These are phyloP conservation scores for Hetaerina americana DNA, from an alignment of 1,140 invertebrate species.

Conservation along the genomic window DNA sequence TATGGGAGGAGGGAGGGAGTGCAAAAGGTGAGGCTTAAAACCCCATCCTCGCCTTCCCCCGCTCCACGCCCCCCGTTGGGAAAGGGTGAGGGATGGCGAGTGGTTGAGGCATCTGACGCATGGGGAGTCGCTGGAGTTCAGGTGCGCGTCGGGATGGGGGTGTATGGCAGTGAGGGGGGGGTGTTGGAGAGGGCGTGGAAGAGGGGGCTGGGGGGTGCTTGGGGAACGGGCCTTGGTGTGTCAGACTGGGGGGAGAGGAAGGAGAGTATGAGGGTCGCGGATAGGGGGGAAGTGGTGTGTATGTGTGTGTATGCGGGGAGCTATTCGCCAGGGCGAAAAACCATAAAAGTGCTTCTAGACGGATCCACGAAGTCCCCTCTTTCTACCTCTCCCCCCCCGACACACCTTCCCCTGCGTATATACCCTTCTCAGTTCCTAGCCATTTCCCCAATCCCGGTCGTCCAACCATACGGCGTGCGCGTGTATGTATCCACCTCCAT, in stretches of 20 bases:
- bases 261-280: not conserved
- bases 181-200: not conserved
- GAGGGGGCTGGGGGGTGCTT: not conserved
- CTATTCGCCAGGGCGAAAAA: not conserved
- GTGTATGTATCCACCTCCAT: too few relatives aligned
- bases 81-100: not conserved
- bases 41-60: too few relatives aligned
- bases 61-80: too few relatives aligned
- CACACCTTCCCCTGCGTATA: too few relatives aligned
- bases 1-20: too few relatives aligned
- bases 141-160: not conserved
- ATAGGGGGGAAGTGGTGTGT: not conserved
- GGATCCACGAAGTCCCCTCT: not conserved
- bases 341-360: not conserved
- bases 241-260: not conserved
- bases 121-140: not conserved
- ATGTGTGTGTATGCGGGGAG: too few relatives aligned
- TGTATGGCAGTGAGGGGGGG: not conserved
- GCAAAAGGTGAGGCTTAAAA: too few relatives aligned
- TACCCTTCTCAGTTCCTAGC: too few relatives aligned
- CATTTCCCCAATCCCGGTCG: not conserved
- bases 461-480: too few relatives aligned
- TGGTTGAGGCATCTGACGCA: not conserved
- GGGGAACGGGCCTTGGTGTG: not conserved
- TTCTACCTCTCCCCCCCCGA: not conserved